Percentiles rank a stretch among this genome's conserved stretches.
These are phyloP conservation scores for Polydrusus tereticollis DNA, from an alignment of 2,888 invertebrate species.

Conservation along the genomic window DNA sequence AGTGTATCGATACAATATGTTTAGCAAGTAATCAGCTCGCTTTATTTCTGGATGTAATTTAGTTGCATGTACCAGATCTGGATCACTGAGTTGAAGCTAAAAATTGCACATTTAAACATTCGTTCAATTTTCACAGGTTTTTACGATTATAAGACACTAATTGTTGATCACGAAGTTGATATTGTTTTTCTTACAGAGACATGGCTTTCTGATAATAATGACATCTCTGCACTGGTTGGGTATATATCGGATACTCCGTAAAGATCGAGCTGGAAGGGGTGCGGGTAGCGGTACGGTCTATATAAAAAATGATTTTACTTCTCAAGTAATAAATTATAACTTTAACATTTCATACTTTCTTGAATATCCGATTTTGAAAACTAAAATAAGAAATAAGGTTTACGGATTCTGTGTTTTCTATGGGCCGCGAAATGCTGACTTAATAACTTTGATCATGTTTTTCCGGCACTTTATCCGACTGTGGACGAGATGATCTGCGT, in stretches of 20 bases:
- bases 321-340: neutral
- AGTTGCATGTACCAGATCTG: no score
- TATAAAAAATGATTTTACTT: neutral
- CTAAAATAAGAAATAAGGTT: neutral
- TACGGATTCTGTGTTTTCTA: neutral
- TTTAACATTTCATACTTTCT: neutral
- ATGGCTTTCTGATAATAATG: neutral
- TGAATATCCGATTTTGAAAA: neutral
- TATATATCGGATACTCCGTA: neutral
- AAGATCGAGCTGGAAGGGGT: neutral
- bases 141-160: neutral
- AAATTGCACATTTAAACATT: neutral
- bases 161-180: neutral
- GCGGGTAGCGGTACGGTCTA: neutral
- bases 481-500: neutral
- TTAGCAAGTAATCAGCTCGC: no score
- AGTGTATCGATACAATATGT: no score
- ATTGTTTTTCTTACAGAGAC: neutral
- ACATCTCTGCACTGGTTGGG: neutral
- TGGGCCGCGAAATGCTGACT: neutral
- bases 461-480: neutral
- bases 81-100: no score
- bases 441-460: neutral
- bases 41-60: no score
- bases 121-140: neutral